Evolutionary conservation across 1,140 invertebrate species (phyloP), one percentile per base, ranked within the genome.

Genomic region (Drosophila novamexicana): DNA sequence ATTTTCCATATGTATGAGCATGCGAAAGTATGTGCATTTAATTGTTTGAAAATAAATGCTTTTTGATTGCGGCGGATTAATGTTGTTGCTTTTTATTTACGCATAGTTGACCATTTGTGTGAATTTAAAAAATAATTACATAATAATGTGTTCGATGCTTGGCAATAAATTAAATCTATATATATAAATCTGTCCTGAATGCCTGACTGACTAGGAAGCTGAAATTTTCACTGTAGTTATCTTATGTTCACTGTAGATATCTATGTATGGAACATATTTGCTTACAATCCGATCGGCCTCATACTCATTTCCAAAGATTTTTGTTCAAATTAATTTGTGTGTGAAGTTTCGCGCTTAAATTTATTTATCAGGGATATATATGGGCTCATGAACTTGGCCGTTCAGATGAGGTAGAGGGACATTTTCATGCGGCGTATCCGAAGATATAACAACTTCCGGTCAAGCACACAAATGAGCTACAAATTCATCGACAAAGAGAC

Each of bases 391-490:
- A 77, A 36, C 9, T 10, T 54, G 53, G 45, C 74, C 42, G 50
- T 54, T 9, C 29, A 47, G 62, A 37, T 14, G 9, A 9, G 1
- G n/a, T 12, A 37, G n/a, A 12, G 6, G 9, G 32, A 22, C 42
- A 7, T 70, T 39, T 29, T 34, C 62, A 67, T 64, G 81, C 50
- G 50, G 66, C 59, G 63, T 81, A 74, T 80, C 67, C 80, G 69
- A 67, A 66, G 52, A 75, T 52, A 63, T 72, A 71, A 85, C 79
- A 75, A 82, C 78, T 73, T 86, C 75, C 75, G 83, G 80, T 63
- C 71, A 82, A 76, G 64, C 71, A 83, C 75, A 79, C 75, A 82
- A 82, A 82, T 83, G 80, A 83, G 76, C 76, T 83, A 76, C 71
- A 67, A 73, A 75, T 59, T 67, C 79, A 56, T 49, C 7, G 40